Evolutionary conservation across 2,888 invertebrate species (phyloP).

Genomic region (Heptascelio sp.): DNA sequence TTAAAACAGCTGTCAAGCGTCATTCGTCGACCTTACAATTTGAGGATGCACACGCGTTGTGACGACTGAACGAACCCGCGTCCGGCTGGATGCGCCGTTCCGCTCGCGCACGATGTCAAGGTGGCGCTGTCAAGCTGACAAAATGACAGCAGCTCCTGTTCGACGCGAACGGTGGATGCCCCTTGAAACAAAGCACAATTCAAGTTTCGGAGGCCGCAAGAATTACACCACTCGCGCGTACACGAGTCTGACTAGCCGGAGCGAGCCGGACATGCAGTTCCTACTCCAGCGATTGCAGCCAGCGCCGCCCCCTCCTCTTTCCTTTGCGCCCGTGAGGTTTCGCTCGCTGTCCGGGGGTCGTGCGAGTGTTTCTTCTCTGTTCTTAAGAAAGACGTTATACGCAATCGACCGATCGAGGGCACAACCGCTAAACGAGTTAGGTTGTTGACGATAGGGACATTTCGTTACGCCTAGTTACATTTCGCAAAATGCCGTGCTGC

Average conservation of each 20-base stretch:
- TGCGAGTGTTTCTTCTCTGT: conserved; percentile 21
- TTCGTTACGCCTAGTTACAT: conserved; percentile 12
- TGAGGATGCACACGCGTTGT: background rate
- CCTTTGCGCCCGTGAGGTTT: background rate
- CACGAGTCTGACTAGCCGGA: conserved; percentile 66
- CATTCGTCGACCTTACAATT: conserved; percentile 28
- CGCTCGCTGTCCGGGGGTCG: conserved; percentile 14
- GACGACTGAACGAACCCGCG: background rate
- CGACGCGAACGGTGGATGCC: conserved; percentile 36
- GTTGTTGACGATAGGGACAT: conserved; percentile 16
- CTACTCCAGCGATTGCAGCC: conserved; percentile 42
- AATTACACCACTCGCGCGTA: conserved; percentile 65
- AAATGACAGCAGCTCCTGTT: conserved; percentile 2
- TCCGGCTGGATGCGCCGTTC: background rate
- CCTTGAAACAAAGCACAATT: conserved; percentile 46
- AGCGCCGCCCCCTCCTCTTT: conserved; percentile 2
- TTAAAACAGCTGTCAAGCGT: conserved; percentile 37
- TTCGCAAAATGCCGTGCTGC: no score
- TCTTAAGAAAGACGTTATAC: conserved; percentile 15
- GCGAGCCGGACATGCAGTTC: conserved; percentile 60
- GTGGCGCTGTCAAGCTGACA: background rate
- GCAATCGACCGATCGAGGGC: conserved; percentile 33
- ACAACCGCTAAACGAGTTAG: background rate
- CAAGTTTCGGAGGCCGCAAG: conserved; percentile 41
- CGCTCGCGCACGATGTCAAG: background rate